Evolutionary conservation across 2,888 invertebrate species (phyloP), one percentile per base, ranked within the genome.

Genomic region (Mycalesis mineus): DNA sequence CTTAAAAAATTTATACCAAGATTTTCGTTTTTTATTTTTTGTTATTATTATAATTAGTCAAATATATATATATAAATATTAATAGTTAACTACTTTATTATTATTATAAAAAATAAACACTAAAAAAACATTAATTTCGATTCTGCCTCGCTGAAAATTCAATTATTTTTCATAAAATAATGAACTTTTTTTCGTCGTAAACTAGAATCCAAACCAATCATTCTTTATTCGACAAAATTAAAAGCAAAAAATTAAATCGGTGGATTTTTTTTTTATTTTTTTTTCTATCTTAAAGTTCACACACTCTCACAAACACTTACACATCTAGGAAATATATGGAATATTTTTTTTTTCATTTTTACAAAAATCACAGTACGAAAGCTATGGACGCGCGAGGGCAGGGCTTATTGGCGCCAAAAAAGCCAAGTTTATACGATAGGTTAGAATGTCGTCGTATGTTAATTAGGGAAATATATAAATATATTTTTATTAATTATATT

Each of bases 321-420:
- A 62, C 44, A 54, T 40, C 65, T 67, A 67, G 58, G 61, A 68
- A 71, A 68, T 68, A 72, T 29, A 47, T 73, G 73, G 74, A 74
- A 73, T 68, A 56, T 61, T 63, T 33, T 68, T n/a, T n/a, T n/a
- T 68, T 69, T 68, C 62, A 68, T 68, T 70, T 68, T 66, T 71
- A 72, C 69, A 65, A 62, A 60, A 64, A 63, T 77, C 76, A 77
- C 77, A 77, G 75, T 73, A 72, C 63, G 65, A 71, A 73, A 72
- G 65, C 69, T 72, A 73, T 62, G 58, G 64, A 65, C 56, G 40
- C 37, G 42, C 60, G 52, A 57, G 58, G 41, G 50, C 65, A 60
- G 54, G 54, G 61, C 41, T 55, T 54, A 56, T 50, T 44, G 40
- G 42, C 51, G 48, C 51, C 50, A 58, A 53, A 58, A 41, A 40